A percentile compares a stretch with the other conserved stretches of the same genome.
phyloP scores from a whole-genome alignment of 2,888 invertebrate species.

The Neria commutata region DNA sequence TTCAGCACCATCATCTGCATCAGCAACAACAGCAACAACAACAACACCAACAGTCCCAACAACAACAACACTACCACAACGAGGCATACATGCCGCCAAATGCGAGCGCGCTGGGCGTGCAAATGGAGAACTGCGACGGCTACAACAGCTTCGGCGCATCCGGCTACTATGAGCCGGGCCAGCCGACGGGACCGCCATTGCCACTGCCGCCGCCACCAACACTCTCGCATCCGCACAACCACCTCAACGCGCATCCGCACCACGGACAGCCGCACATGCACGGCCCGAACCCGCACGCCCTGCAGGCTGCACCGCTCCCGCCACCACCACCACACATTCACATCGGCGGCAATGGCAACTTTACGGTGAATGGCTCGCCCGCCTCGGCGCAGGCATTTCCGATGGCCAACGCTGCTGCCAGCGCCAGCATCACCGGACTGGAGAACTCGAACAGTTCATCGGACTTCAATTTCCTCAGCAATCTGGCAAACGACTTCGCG shows the following conservation, averaged over 20 bases:
- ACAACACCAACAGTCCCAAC: constrained; percentile 28
- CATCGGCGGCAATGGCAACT: constrained; percentile 37
- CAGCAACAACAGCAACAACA: constrained; percentile 40
- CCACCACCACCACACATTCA: constrained; percentile 54
- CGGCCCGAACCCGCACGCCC: constrained; percentile 17
- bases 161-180: constrained; percentile 48
- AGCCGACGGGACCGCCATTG: constrained; percentile 40
- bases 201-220: constrained; percentile 64
- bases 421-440: constrained; percentile 69
- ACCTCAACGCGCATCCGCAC: constrained; percentile 33
- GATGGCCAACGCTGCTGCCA: constrained; percentile 54
- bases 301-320: constrained; percentile 43
- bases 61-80: constrained; percentile 43
- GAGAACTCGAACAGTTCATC: constrained; percentile 92
- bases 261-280: constrained; percentile 63
- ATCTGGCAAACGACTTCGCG: constrained; percentile 89
- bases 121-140: constrained; percentile 56
- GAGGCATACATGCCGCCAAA: constrained; percentile 40
- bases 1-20: constrained; percentile 46
- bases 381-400: constrained; percentile 38
- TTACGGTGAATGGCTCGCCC: constrained; percentile 37
- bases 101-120: constrained; percentile 49
- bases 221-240: constrained; percentile 65
- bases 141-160: constrained; percentile 49
- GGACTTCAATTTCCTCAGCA: constrained; percentile 92